Base-by-base conservation (phyloP, 1,140 invertebrate species). In the Brachionus angularis region DNA sequence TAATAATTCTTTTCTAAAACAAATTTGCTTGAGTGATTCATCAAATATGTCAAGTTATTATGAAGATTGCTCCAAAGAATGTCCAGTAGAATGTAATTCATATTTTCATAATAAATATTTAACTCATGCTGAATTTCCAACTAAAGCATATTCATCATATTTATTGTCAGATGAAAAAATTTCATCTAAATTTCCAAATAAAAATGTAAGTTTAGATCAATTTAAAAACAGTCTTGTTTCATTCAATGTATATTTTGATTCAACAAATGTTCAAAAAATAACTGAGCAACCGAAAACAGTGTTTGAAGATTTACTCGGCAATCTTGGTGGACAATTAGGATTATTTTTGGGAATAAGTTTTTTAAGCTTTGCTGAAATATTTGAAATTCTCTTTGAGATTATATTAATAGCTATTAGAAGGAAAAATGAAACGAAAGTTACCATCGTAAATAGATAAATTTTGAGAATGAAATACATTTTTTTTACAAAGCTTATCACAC, bases 311-410 rank as follows among this genome's bases (percentile, higher is more conserved):
- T 14, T 67, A 3, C 18, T 67, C 7, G 62, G 62, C 1, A 67
- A 34, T 14, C n/a, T 67, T 14, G 62, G 62, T 5, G 62, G 62
- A 16, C 42, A 67, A 10, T n/a, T 67, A 21, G 62, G 62, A 2
- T 25, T 67, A n/a, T 67, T 67, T 67, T 33, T 67, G 23, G 62
- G 62, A 29, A n/a, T 67, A 3, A 67, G 62, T 67, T 33, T 67
- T 33, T 31, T 67, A 29, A 47, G 18, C 33, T 46, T 50, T 67
- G 62, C 33, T n/a, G 62, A 67, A 67, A 33, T 67, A 10, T 10
- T 67, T 33, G 62, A 67, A 50, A 46, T 67, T 67, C 29, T 67
- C 0, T 47, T 67, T 14, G 62, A 67, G 29, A n/a, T n/a, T n/a
- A n/a, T n/a, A n/a, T n/a, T n/a, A n/a, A n/a, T n/a, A n/a, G n/a